Conservation (phyloP, 2,888 invertebrate genomes). For the Patella caerulea region DNA sequence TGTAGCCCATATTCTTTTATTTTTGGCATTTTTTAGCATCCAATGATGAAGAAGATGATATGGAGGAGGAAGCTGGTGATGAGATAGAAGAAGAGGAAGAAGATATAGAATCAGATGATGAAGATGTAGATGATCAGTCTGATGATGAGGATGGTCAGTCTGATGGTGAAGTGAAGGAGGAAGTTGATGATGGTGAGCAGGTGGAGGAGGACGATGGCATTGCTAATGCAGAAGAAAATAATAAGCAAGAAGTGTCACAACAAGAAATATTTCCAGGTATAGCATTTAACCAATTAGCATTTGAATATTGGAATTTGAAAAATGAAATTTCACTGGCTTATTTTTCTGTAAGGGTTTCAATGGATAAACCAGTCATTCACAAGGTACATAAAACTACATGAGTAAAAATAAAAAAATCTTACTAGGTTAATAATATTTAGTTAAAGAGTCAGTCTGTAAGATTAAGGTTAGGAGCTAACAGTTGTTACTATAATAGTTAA, state of each 20-base stretch:
- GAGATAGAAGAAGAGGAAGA: constrained; percentile 29
- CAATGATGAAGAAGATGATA: constrained; percentile 30
- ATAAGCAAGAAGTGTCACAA: neutral
- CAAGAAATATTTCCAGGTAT: constrained; percentile 6
- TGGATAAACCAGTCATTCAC: no score
- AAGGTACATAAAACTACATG: no score
- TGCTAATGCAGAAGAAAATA: neutral
- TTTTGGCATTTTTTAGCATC: constrained; percentile 16
- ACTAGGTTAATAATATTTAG: no score
- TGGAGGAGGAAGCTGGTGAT: constrained; percentile 11
- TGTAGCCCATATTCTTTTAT: no score
- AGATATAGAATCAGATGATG: constrained; percentile 25
- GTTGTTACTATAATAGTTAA: no score
- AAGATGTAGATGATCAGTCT: neutral
- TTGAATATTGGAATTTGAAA: no score
- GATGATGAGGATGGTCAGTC: neutral
- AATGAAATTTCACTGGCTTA: no score
- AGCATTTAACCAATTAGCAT: no score
- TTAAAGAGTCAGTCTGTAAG: no score
- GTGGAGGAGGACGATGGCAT: neutral
- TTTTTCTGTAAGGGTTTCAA: no score
- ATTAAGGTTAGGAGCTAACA: no score
- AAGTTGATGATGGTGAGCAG: neutral
- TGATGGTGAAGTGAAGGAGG: neutral
- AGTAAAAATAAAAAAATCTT: no score